Conservation (phyloP, 2,113 vertebrate species). For the Lycocorax pyrrhopterus region DNA sequence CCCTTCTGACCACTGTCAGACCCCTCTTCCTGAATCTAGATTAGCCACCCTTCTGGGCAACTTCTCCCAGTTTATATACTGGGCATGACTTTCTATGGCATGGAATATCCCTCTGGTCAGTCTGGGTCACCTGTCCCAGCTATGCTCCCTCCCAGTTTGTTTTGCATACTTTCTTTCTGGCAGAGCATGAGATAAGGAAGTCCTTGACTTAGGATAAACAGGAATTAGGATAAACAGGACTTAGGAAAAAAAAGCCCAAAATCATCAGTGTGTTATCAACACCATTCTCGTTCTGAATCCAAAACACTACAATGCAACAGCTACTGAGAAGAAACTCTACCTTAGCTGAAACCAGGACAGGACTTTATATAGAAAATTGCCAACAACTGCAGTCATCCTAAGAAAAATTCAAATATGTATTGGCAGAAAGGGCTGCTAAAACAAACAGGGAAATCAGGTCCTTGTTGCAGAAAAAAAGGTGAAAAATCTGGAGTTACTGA, state of each 20-base stretch:
- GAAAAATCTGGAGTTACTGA: not conserved
- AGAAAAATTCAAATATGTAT: not conserved
- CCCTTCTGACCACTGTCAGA: not conserved
- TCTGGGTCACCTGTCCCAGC: not conserved
- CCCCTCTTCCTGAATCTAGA: not conserved
- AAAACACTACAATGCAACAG: not conserved
- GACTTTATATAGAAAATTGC: not conserved
- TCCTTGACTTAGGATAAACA: not conserved
- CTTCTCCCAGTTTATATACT: not conserved
- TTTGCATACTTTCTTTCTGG: not conserved
- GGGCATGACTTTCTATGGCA: accelerated
- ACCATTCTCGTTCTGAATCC: not conserved
- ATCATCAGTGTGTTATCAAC: too few species aligned
- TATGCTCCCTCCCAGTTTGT: not conserved
- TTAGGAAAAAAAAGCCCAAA: accelerated
- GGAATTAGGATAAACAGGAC: too few species aligned
- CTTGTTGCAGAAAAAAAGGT: not conserved
- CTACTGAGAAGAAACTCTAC: not conserved
- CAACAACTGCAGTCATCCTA: not conserved
- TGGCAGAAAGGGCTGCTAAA: not conserved
- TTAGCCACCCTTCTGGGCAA: not conserved
- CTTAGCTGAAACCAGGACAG: not conserved
- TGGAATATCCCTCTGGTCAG: not conserved
- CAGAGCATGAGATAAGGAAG: not conserved
- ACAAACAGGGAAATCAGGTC: not conserved